These are phyloP conservation scores for Amphiura filiformis DNA, from an alignment of 35 echinoderm and acorn worm genomes.

Conservation along the genomic window DNA sequence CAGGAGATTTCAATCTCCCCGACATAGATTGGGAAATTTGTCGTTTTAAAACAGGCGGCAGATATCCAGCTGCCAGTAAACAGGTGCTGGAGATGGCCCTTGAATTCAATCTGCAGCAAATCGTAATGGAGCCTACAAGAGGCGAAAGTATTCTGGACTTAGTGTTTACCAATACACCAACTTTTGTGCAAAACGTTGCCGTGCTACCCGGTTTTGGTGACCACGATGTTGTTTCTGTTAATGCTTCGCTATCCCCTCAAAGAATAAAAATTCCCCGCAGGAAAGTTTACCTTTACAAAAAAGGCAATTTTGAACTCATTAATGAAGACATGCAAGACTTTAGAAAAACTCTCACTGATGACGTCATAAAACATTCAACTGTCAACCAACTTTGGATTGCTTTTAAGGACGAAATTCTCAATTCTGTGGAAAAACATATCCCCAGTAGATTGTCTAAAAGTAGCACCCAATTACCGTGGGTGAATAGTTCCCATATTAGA, in stretches of 20 bases:
- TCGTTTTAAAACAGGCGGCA: not conserved
- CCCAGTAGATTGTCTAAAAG: too few relatives aligned
- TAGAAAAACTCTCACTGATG: not conserved
- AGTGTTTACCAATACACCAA: not conserved
- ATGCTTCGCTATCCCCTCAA: not conserved
- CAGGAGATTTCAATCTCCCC: too few relatives aligned
- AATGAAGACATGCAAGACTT: not conserved
- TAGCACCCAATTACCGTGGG: too few relatives aligned
- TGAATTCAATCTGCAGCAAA: not conserved
- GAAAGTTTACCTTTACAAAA: not conserved
- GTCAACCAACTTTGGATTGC: not conserved
- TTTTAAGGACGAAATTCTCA: not conserved
- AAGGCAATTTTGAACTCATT: not conserved
- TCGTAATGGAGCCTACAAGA: not conserved
- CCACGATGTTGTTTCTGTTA: not conserved
- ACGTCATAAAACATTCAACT: not conserved
- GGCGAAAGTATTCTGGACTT: constrained; percentile 12
- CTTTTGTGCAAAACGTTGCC: not conserved
- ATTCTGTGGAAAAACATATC: too few relatives aligned
- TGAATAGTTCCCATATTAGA: too few relatives aligned
- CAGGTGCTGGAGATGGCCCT: not conserved
- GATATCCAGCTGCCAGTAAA: not conserved
- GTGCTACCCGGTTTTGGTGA: not conserved
- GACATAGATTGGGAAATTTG: not conserved
- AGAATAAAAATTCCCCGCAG: not conserved